Base-by-base conservation (phyloP, 2,888 invertebrate species). In the Hedya salicella region DNA sequence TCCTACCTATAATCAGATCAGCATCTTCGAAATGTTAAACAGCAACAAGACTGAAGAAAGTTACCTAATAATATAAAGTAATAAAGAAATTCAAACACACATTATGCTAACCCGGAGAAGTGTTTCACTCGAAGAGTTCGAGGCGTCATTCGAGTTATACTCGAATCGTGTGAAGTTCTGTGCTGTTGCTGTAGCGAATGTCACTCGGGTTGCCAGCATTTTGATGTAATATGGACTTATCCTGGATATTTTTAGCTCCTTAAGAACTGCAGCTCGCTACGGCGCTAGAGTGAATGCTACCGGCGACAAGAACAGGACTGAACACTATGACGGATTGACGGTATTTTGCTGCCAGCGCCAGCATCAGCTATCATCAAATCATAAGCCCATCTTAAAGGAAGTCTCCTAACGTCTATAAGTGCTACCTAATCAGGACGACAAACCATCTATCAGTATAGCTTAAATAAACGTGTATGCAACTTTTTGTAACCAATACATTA, bases 31-130 rank as follows among this genome's bases (percentile, higher is more conserved):
- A 25, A 40, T 11, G 42, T 30, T 32, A 42, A 42, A 32, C 32
- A 57, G 42, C 32, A 46, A 30, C 30, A 48, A 1, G 25, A 17
- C 46, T n/a, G 57, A 19, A 30, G 17, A 44, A 57, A 57, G 57
- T 57, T 57, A 32, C n/a, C 32, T 57, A 46, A 57, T 57, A 57
- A 57, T 32, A 46, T 44, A 57, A 57, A 57, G 57, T 46, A 57
- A 46, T 44, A 32, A 57, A 46, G 56, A 44, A 56, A 57, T 44
- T 57, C 46, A 57, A 46, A 57, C 57, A 44, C 57, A 57, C 46
- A 32, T 57, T 57, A 57, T 57, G 57, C 44, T 57, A 46, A 56
- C 44, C 30, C 17, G 30, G 44, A 13, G 57, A 46, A 57, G 46
- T 54, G 54, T 54, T n/a, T 54, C 42, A 16, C 40, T 40, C 14